These are phyloP conservation scores for Araneus ventricosus DNA, from an alignment of 1,140 invertebrate genomes.

Conservation along the genomic window DNA sequence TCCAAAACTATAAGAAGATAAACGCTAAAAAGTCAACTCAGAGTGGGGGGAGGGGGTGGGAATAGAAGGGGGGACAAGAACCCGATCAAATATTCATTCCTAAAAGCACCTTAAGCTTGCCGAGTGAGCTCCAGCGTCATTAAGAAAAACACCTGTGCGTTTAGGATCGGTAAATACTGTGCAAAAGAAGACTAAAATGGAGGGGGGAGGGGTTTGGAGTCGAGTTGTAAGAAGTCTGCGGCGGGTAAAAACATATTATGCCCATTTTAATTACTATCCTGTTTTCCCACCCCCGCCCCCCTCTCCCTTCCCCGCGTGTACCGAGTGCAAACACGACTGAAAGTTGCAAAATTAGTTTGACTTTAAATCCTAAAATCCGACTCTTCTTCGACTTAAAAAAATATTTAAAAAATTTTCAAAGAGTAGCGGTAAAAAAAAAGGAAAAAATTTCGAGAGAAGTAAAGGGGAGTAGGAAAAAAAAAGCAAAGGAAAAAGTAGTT, in stretches of 20 bases:
- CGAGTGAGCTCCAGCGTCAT: conserved; percentile 59
- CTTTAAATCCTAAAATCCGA: conserved; percentile 73
- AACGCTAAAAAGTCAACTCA: conserved; percentile 69
- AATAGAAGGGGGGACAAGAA: too few relatives aligned
- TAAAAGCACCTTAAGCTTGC: conserved; percentile 74
- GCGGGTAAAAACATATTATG: conserved; percentile 75
- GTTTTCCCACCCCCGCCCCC: conserved; percentile 62
- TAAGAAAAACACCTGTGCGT: conserved; percentile 75
- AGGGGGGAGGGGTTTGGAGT: conserved; percentile 39
- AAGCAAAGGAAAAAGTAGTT: conserved; percentile 55
- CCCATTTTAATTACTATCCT: conserved; percentile 75
- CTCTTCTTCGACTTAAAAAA: conserved; percentile 32
- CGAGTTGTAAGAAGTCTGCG: conserved; percentile 70
- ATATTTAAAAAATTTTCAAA: conserved; percentile 23
- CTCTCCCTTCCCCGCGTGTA: not conserved
- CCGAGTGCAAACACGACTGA: conserved; percentile 72
- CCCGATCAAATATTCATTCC: conserved; percentile 75
- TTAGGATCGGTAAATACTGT: conserved; percentile 73
- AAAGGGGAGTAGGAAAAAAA: not conserved
- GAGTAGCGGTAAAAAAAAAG: conserved; percentile 18
- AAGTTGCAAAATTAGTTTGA: conserved; percentile 75
- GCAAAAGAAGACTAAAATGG: not conserved
- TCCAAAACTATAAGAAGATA: conserved; percentile 68
- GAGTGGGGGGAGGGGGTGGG: not conserved
- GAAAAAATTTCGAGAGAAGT: not conserved